A percentile compares a stretch with the other conserved stretches of the same genome.
These are phyloP conservation scores for Synergus umbraculus DNA, from an alignment of 2,888 invertebrate genomes.

Conservation along the genomic window DNA sequence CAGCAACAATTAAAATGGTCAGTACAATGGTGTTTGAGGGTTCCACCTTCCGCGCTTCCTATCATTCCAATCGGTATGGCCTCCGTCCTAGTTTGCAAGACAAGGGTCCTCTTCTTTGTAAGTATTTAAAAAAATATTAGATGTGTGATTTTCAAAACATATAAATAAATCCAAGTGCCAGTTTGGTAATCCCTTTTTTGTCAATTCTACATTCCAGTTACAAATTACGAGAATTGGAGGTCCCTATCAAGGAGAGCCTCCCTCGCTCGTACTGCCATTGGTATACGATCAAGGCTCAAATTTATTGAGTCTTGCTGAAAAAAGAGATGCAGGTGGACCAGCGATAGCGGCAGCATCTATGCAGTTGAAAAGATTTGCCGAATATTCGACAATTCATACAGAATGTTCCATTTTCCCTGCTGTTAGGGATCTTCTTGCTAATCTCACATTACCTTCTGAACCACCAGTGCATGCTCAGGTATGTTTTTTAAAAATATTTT, in stretches of 20 bases:
- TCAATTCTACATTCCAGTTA: slow-evolving; percentile 78
- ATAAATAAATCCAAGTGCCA: background rate
- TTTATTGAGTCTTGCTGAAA: slow-evolving; percentile 91
- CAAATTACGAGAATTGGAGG: slow-evolving; percentile 85
- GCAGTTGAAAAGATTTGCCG: slow-evolving; percentile 85
- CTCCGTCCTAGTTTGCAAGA: slow-evolving; percentile 90
- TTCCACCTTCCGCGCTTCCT: slow-evolving; percentile 91
- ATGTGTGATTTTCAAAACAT: background rate
- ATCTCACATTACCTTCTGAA: slow-evolving; percentile 90
- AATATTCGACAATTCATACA: slow-evolving; percentile 81
- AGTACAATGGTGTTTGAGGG: slow-evolving; percentile 94
- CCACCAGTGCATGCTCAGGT: slow-evolving; percentile 80
- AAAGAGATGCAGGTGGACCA: slow-evolving; percentile 84
- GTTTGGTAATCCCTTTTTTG: slow-evolving; percentile 21
- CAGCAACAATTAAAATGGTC: slow-evolving; percentile 89
- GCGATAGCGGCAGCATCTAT: slow-evolving; percentile 82
- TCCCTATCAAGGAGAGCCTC: slow-evolving; percentile 83
- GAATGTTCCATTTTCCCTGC: slow-evolving; percentile 96
- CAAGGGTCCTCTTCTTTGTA: slow-evolving; percentile 95
- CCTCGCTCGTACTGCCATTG: slow-evolving; percentile 89
- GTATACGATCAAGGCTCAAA: slow-evolving; percentile 94
- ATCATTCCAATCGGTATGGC: slow-evolving; percentile 80
- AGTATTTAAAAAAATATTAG: slow-evolving; percentile 74
- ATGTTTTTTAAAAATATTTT: slow-evolving; percentile 44
- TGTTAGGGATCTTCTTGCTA: slow-evolving; percentile 91